A percentile compares a stretch with the other conserved stretches of the same genome.
Conservation (phyloP, 2,797 vertebrate species). For the Spondyliosoma cantharus region DNA sequence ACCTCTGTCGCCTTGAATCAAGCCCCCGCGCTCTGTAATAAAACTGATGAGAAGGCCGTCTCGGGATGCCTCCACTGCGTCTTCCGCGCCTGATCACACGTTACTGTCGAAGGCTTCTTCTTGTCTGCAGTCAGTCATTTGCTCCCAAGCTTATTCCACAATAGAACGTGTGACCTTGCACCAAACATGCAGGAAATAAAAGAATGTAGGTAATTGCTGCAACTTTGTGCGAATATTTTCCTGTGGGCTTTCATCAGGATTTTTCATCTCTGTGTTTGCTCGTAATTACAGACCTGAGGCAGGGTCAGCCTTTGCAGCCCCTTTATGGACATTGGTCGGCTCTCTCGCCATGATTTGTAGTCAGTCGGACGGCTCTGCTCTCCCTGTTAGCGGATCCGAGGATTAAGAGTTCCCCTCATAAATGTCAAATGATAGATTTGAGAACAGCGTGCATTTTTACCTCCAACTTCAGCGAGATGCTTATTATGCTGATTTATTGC, state of each 20-base stretch:
- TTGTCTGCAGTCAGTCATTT: not conserved
- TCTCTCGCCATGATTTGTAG: conserved; percentile 58
- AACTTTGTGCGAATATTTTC: conserved; percentile 43
- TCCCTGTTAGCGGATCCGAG: conserved; percentile 51
- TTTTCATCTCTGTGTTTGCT: conserved; percentile 55
- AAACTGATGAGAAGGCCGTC: conserved; percentile 33
- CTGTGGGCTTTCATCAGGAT: conserved; percentile 48
- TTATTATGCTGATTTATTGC: conserved; percentile 80
- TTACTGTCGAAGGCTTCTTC: conserved; percentile 7
- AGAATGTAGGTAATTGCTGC: conserved; percentile 31
- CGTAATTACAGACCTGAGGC: conserved; percentile 69
- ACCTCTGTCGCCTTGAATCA: conserved; percentile 51
- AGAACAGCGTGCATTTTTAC: conserved; percentile 54
- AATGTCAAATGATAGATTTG: conserved; percentile 76
- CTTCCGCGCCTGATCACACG: conserved; percentile 5
- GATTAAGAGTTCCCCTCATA: conserved; percentile 76
- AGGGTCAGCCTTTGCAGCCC: conserved; percentile 38
- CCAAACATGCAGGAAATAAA: not conserved
- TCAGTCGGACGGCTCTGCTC: conserved; percentile 30
- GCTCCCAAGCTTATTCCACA: not conserved
- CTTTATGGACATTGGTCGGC: conserved; percentile 52
- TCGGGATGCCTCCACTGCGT: conserved; percentile 17
- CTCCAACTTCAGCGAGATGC: conserved; percentile 64
- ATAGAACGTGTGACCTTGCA: conserved; percentile 18
- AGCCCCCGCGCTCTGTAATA: conserved; percentile 33